A percentile compares a stretch with the other conserved stretches of the same genome.
Conservation (phyloP, 2,113 vertebrate genomes). For the Capricornis sumatraensis region DNA sequence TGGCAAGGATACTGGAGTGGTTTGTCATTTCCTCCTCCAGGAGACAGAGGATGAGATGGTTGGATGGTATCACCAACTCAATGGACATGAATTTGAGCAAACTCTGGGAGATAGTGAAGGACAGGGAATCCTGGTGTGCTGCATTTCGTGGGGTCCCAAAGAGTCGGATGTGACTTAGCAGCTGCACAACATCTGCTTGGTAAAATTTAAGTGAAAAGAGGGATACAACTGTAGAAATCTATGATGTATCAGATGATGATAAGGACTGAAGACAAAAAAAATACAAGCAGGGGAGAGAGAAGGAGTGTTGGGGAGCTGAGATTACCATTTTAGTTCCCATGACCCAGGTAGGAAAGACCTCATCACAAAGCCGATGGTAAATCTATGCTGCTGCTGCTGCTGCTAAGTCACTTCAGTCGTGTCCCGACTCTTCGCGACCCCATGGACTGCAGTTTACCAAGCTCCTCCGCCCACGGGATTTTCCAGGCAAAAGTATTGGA, state of each 20-base stretch:
- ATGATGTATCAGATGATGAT: not conserved
- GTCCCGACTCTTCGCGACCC: too few relatives aligned
- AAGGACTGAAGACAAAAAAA: not conserved
- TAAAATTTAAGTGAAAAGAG: not conserved
- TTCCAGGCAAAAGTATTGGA: too few relatives aligned
- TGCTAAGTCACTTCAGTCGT: too few relatives aligned
- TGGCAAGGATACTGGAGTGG: not conserved
- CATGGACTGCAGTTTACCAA: too few relatives aligned
- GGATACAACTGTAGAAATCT: not conserved
- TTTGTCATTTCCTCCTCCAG: not conserved
- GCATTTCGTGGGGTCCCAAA: fast-evolving
- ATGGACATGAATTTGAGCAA: not conserved
- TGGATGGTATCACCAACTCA: not conserved
- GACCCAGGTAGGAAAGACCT: not conserved
- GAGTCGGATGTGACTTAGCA: not conserved
- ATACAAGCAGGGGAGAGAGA: not conserved
- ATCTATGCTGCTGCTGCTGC: not conserved
- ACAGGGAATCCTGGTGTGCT: not conserved
- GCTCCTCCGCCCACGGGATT: too few relatives aligned
- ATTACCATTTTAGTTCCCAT: not conserved
- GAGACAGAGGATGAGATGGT: not conserved
- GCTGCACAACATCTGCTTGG: not conserved
- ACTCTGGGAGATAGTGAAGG: not conserved
- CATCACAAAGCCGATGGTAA: not conserved
- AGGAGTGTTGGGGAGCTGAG: not conserved